Percentiles rank a stretch among this genome's conserved stretches.
Conservation (phyloP, 1,140 invertebrate genomes). For the Heliconius hewitsoni region DNA sequence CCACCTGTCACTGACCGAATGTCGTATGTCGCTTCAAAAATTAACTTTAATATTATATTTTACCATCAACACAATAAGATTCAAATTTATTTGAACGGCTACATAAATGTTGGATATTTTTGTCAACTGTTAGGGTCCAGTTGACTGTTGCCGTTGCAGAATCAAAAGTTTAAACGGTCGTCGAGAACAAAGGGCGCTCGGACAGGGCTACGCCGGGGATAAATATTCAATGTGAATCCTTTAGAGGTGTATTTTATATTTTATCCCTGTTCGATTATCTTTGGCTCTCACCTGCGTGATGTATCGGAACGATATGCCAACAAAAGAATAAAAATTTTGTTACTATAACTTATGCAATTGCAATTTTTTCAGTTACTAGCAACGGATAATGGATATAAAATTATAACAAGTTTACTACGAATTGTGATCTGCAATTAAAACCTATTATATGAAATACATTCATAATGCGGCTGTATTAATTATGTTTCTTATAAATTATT, state of each 20-base stretch:
- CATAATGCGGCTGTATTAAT: slow-evolving; percentile 14
- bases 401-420: background rate
- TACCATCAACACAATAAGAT: slow-evolving; percentile 38
- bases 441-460: slow-evolving; percentile 16
- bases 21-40: slow-evolving; percentile 10
- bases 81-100: slow-evolving; percentile 28
- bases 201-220: slow-evolving; percentile 70
- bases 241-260: slow-evolving; percentile 78
- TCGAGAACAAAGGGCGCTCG: slow-evolving; percentile 76
- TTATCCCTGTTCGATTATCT: slow-evolving; percentile 67
- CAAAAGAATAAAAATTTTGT: slow-evolving; percentile 40
- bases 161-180: slow-evolving; percentile 81
- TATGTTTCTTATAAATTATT: slow-evolving; percentile 15
- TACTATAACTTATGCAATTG: slow-evolving; percentile 26
- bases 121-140: slow-evolving; percentile 72
- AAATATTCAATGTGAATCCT: slow-evolving; percentile 81
- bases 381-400: slow-evolving; percentile 6
- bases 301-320: slow-evolving; percentile 52
- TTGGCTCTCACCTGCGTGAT: slow-evolving; percentile 72
- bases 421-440: slow-evolving; percentile 22
- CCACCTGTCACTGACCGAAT: slow-evolving; percentile 56
- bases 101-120: slow-evolving; percentile 47
- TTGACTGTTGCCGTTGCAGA: slow-evolving; percentile 78
- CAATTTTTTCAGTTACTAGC: background rate
- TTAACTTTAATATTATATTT: slow-evolving; percentile 15